phyloP scores from a whole-genome alignment of 2,113 vertebrate species.

The Microtus oregoni region DNA sequence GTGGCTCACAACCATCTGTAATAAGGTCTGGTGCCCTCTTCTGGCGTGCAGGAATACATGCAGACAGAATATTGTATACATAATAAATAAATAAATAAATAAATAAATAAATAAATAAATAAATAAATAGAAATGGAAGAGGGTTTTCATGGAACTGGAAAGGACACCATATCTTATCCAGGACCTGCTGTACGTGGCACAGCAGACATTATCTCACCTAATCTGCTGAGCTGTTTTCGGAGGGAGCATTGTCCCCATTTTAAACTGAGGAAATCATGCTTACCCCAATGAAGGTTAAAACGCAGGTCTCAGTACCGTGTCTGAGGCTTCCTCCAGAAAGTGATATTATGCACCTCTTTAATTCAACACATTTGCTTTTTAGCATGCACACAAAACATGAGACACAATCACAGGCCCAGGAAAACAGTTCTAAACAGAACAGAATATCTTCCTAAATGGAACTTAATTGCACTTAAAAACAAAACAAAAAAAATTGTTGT shows the following conservation, averaged over 20 bases:
- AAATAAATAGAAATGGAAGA: not conserved
- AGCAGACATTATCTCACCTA: not conserved
- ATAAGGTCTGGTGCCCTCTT: too few relatives aligned
- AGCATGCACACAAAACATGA: not conserved
- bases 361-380: constrained; percentile 16
- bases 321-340: not conserved
- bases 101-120: too few relatives aligned
- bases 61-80: too few relatives aligned
- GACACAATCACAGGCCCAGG: constrained; percentile 39
- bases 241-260: not conserved
- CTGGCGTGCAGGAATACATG: too few relatives aligned
- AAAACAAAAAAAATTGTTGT: constrained; percentile 52
- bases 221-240: not conserved
- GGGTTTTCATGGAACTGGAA: fast-evolving
- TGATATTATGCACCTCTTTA: not conserved
- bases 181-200: not conserved
- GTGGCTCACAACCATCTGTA: too few relatives aligned
- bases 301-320: not conserved
- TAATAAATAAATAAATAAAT: too few relatives aligned
- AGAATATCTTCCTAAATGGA: constrained; percentile 42
- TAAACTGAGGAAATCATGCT: not conserved
- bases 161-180: not conserved
- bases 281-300: not conserved
- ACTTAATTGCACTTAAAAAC: constrained; percentile 64
- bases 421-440: constrained; percentile 7